Evolutionary conservation across 2,888 invertebrate species (phyloP).

Genomic region (Maniola hyperantus): DNA sequence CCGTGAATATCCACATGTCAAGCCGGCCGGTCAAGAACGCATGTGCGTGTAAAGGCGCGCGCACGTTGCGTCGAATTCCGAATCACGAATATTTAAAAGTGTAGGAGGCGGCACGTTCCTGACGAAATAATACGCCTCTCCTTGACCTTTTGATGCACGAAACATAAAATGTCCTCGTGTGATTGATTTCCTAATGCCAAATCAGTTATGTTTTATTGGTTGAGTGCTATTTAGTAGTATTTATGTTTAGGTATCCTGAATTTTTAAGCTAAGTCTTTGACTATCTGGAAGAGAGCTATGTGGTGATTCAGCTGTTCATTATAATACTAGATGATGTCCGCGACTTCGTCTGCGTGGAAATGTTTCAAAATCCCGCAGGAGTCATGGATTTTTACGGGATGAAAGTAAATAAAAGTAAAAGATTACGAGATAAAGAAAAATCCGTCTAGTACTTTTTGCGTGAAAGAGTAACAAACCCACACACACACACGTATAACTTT

Average conservation of each 20-base stretch:
- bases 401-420: no score
- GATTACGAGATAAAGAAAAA: no score
- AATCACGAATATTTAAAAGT: conserved; percentile 32
- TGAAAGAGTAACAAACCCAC: no score
- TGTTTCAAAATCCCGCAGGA: no score
- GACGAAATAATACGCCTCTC: conserved; percentile 20
- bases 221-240: background rate
- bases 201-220: background rate
- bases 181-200: background rate
- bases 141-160: conserved; percentile 18
- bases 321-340: no score
- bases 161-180: background rate
- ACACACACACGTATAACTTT: no score
- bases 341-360: no score
- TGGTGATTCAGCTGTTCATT: no score
- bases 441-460: no score
- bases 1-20: conserved; percentile 34
- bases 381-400: no score
- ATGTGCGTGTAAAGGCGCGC: conserved; percentile 36
- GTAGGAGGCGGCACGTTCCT: conserved; percentile 30
- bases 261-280: no score
- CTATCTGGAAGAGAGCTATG: no score
- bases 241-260: background rate
- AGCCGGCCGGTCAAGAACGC: conserved; percentile 30
- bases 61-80: conserved; percentile 34